A percentile compares a stretch with the other conserved stretches of the same genome.
phyloP scores from a whole-genome alignment of 1,140 invertebrate genomes.

The Heliconius nattereri region DNA sequence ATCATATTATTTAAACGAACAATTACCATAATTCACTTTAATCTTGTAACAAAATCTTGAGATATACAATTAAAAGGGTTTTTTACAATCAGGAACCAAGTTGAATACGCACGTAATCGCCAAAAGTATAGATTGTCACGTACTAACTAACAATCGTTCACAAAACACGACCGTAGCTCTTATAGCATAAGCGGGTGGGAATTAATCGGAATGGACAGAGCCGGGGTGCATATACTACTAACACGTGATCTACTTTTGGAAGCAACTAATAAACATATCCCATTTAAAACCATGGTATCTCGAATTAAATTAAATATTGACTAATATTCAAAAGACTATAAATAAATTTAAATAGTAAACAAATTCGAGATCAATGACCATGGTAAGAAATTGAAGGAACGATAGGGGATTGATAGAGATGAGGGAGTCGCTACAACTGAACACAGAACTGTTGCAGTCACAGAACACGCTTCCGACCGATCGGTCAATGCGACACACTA shows the following conservation, averaged over 20 bases:
- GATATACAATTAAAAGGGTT: constrained; percentile 23
- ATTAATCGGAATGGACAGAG: constrained; percentile 38
- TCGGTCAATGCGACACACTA: constrained; percentile 34
- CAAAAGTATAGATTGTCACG: constrained; percentile 30
- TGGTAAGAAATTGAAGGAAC: constrained; percentile 39
- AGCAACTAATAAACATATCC: constrained; percentile 56
- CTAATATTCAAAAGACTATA: background rate
- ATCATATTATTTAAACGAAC: constrained; percentile 17
- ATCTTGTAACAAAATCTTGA: constrained; percentile 26
- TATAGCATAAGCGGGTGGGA: constrained; percentile 35
- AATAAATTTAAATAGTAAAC: background rate
- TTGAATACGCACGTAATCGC: constrained; percentile 18
- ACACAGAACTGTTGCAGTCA: constrained; percentile 34
- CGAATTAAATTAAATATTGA: constrained; percentile 29
- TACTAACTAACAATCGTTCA: constrained; percentile 29
- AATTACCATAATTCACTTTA: constrained; percentile 23
- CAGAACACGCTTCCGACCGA: constrained; percentile 12
- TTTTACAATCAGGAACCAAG: constrained; percentile 12
- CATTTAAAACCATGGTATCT: constrained; percentile 51
- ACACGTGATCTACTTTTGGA: constrained; percentile 43
- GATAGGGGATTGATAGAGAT: constrained; percentile 36
- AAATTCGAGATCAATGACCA: constrained; percentile 46
- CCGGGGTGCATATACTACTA: constrained; percentile 49
- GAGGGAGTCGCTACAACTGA: constrained; percentile 38
- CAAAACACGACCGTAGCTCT: constrained; percentile 26